These are phyloP conservation scores for Blomia tropicalis DNA, from an alignment of 2,888 invertebrate genomes.

Conservation along the genomic window DNA sequence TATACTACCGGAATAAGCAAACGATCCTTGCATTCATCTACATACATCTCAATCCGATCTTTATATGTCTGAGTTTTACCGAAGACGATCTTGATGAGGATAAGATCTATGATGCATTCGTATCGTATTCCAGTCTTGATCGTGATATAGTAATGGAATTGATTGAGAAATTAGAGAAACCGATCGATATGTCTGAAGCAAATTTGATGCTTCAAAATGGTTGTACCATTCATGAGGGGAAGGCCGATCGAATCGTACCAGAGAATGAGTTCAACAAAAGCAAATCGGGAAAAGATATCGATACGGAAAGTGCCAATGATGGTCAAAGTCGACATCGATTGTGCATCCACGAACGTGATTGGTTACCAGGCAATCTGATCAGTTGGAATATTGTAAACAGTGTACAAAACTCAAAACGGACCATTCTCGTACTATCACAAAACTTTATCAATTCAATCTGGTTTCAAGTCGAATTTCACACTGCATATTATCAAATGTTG, in stretches of 20 bases:
- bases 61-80: constrained; percentile 30
- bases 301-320: neutral
- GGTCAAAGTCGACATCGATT: constrained; percentile 27
- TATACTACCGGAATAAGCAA: constrained; percentile 31
- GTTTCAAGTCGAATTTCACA: constrained; percentile 32
- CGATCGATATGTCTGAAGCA: constrained; percentile 17
- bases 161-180: constrained; percentile 30
- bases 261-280: constrained; percentile 19
- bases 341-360: constrained; percentile 32
- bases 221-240: constrained; percentile 23
- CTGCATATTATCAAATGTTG: constrained; percentile 32
- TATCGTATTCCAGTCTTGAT: constrained; percentile 30
- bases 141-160: constrained; percentile 29
- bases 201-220: constrained; percentile 20
- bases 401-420: constrained; percentile 31
- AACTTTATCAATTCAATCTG: constrained; percentile 31
- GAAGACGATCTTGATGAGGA: constrained; percentile 31
- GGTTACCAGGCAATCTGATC: constrained; percentile 31
- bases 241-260: constrained; percentile 23
- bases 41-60: constrained; percentile 31
- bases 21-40: constrained; percentile 31
- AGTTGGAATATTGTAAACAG: constrained; percentile 32
- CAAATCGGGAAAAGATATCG: neutral
- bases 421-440: constrained; percentile 31
- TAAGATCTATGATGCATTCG: constrained; percentile 31